These are phyloP conservation scores for Semnopithecus entellus DNA, from an alignment of 2,113 vertebrate species.

Conservation along the genomic window DNA sequence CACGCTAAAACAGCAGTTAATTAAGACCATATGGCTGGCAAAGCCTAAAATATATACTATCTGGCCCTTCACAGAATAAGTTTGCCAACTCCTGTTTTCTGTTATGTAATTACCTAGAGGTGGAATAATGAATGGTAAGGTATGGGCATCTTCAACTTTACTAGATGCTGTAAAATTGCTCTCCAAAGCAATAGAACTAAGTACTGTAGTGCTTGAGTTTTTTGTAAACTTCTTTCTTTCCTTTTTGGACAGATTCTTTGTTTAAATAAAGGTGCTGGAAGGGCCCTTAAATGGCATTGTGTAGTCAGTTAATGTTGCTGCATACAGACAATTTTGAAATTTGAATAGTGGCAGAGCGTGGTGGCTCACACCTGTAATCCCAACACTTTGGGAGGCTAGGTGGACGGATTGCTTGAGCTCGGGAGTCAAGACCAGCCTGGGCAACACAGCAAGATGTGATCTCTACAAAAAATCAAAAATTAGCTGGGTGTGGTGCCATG, in stretches of 20 bases:
- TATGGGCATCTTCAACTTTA: neutral
- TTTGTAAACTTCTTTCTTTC: neutral
- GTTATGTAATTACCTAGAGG: neutral
- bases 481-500: too few species aligned
- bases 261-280: neutral
- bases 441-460: too few species aligned
- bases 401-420: too few species aligned
- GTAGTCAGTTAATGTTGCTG: neutral
- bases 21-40: neutral
- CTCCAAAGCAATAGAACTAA: neutral
- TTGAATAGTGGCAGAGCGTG: neutral
- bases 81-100: neutral
- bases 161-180: neutral
- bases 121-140: neutral
- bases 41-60: constrained; percentile 30
- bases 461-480: too few species aligned
- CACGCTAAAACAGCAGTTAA: neutral
- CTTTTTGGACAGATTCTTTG: neutral
- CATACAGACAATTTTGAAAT: neutral
- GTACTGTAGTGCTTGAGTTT: neutral
- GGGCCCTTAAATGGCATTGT: neutral
- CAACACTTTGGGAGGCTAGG: too few species aligned
- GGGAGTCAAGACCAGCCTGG: too few species aligned
- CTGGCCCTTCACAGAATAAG: neutral
- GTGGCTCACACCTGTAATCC: too few species aligned